These are phyloP conservation scores for Catagonus wagneri DNA, from an alignment of 2,113 vertebrate genomes.

Conservation along the genomic window DNA sequence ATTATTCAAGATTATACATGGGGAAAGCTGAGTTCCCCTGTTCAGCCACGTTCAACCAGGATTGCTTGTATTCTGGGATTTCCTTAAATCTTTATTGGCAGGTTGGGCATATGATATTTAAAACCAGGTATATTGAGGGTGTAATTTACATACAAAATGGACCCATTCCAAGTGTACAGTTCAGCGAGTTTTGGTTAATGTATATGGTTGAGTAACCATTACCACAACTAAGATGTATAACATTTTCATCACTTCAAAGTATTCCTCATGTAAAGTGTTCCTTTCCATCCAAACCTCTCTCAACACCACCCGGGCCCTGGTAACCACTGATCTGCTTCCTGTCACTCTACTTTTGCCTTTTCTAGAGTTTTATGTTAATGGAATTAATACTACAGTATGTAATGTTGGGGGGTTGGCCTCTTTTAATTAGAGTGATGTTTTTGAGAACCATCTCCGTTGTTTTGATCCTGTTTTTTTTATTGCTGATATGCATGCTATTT, in stretches of 20 bases:
- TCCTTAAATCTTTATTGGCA: neutral
- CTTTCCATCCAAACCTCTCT: neutral
- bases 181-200: neutral
- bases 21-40: neutral
- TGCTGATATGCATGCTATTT: neutral
- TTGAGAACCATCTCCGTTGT: neutral
- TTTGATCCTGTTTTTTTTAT: neutral
- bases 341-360: neutral
- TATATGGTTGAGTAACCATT: neutral
- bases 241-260: neutral
- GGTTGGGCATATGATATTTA: neutral
- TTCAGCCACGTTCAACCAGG: neutral
- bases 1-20: neutral
- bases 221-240: neutral
- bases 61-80: constrained; percentile 11
- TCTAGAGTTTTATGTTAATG: neutral
- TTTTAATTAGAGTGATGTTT: neutral
- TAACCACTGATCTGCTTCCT: neutral
- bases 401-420: neutral
- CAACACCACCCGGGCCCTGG: neutral
- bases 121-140: neutral
- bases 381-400: neutral
- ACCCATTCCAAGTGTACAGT: neutral
- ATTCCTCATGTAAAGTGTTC: neutral
- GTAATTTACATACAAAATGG: neutral